phyloP scores from a whole-genome alignment of 2,113 vertebrate genomes.

The Paralichthys olivaceus region DNA sequence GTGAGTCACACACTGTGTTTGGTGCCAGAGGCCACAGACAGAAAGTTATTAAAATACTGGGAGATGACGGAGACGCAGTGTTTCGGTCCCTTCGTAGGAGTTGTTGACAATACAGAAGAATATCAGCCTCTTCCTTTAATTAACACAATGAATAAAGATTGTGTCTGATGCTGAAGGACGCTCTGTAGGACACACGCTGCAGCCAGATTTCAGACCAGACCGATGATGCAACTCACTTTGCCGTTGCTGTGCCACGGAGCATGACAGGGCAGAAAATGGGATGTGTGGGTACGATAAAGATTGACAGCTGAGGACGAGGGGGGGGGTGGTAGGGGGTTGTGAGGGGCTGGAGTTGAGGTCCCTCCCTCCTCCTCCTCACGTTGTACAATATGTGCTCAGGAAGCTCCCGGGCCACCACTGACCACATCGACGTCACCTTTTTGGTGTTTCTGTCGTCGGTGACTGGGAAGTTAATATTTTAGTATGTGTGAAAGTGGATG shows the following conservation, averaged over 20 bases:
- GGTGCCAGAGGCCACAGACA: not conserved
- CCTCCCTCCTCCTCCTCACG: slow-evolving; percentile 22
- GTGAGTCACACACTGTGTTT: not conserved
- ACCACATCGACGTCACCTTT: slow-evolving; percentile 43
- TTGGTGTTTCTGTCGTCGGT: slow-evolving; percentile 45
- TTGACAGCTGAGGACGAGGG: not conserved
- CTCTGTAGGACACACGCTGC: not conserved
- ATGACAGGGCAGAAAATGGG: slow-evolving; percentile 45
- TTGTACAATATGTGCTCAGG: slow-evolving; percentile 22
- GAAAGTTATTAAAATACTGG: not conserved
- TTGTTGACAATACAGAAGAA: not conserved
- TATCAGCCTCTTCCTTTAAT: not conserved
- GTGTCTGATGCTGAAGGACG: not conserved
- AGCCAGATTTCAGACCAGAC: not conserved
- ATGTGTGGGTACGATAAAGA: slow-evolving; percentile 21
- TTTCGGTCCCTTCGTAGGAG: not conserved
- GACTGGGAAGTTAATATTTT: slow-evolving; percentile 72
- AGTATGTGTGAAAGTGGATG: slow-evolving; percentile 75
- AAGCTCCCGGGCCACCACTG: slow-evolving; percentile 16
- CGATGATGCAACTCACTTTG: not conserved
- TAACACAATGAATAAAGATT: not conserved
- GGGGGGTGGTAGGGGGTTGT: not conserved
- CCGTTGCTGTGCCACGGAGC: slow-evolving; percentile 39
- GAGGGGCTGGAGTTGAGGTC: not conserved
- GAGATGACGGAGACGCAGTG: too few species aligned